Evolutionary conservation across 2,797 vertebrate genomes (phyloP).

Genomic region (Amblyopsis hoosieri): DNA sequence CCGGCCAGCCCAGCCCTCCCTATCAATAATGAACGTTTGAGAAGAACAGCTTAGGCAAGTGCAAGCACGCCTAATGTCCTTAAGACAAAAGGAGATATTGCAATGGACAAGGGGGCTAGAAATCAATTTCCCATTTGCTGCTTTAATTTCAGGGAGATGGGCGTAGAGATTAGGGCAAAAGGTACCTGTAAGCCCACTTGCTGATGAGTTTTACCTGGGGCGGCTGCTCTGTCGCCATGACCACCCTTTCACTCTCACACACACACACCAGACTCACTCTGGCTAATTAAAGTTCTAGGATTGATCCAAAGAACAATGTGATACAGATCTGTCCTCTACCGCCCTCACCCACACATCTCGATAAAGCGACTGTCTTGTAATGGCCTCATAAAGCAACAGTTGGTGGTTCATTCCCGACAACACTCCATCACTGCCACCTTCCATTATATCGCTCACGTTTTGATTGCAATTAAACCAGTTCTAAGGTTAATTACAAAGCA

Average conservation of each 20-base stretch:
- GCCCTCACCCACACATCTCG: constrained; percentile 70
- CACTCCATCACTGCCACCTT: constrained; percentile 24
- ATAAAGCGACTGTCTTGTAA: constrained; percentile 70
- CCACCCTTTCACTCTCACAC: constrained; percentile 42
- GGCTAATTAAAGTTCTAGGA: constrained; percentile 85
- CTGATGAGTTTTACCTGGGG: constrained; percentile 79
- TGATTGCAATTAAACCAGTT: constrained; percentile 35
- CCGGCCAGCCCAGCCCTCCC: constrained; percentile 61
- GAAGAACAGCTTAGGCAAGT: constrained; percentile 83
- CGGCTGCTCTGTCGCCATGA: constrained; percentile 61
- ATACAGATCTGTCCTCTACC: constrained; percentile 85
- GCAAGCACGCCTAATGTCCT: constrained; percentile 82
- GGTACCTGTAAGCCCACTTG: constrained; percentile 79
- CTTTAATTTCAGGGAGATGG: constrained; percentile 85
- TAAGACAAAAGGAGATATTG: constrained; percentile 88
- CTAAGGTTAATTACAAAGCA: constrained; percentile 27
- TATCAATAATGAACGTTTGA: constrained; percentile 84
- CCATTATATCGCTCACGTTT: constrained; percentile 50
- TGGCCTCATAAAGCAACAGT: constrained; percentile 74
- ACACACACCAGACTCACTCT: not conserved
- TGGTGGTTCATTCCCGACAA: constrained; percentile 54
- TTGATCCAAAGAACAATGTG: constrained; percentile 80
- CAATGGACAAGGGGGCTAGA: constrained; percentile 79
- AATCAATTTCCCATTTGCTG: constrained; percentile 89
- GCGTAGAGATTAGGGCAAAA: constrained; percentile 80